Evolutionary conservation across 2,113 vertebrate genomes (phyloP).

Genomic region (Alexandromys fortis): DNA sequence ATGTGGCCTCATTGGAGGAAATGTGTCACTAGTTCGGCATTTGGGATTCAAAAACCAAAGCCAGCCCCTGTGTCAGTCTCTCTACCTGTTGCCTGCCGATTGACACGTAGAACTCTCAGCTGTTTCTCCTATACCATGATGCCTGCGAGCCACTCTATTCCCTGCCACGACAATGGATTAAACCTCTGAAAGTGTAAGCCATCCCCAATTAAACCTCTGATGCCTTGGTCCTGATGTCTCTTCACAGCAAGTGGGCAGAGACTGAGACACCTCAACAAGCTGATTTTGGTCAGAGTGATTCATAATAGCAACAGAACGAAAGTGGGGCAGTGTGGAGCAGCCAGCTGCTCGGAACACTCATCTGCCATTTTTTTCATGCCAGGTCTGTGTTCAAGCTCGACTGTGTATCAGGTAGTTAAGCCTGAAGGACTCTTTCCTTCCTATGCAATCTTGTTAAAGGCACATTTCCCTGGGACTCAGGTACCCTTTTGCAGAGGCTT

Average conservation of each 20-base stretch:
- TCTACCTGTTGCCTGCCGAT: not conserved
- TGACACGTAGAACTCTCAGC: not conserved
- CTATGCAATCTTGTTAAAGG: not conserved
- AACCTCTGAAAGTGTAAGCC: not conserved
- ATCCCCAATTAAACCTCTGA: too few relatives aligned
- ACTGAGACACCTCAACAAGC: not conserved
- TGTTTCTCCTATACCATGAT: not conserved
- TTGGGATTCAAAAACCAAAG: not conserved
- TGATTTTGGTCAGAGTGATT: not conserved
- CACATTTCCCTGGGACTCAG: not conserved
- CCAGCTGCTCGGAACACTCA: not conserved
- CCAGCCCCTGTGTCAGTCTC: not conserved
- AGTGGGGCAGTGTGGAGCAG: too few relatives aligned
- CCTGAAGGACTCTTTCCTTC: not conserved
- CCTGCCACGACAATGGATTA: not conserved
- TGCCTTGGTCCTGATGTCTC: not conserved
- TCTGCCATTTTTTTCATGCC: not conserved
- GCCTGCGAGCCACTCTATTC: not conserved
- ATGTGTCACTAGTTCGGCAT: not conserved
- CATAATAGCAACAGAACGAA: not conserved
- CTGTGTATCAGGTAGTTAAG: too few relatives aligned
- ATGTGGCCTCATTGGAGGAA: not conserved
- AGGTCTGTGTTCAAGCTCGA: not conserved
- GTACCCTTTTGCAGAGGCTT: not conserved
- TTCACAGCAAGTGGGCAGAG: not conserved